Evolutionary conservation across 1,140 invertebrate species (phyloP).

Genomic region (Stegodyphus dumicola): DNA sequence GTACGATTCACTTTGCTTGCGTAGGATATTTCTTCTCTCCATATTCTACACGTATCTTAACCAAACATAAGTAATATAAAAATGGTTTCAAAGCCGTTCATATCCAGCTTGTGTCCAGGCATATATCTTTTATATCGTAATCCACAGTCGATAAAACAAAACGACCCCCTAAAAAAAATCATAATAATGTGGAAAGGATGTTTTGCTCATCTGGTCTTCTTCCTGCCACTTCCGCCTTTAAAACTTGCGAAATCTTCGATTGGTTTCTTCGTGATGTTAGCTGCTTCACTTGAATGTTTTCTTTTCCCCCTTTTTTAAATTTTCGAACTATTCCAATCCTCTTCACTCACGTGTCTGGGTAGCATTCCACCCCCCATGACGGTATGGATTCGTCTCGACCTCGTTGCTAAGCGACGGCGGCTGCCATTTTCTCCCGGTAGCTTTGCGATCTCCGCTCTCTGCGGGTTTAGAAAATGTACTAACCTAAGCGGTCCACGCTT

Average conservation of each 20-base stretch:
- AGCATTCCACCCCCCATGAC: neutral
- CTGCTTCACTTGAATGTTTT: no score
- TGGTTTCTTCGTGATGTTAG: no score
- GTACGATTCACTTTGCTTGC: no score
- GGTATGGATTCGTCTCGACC: conserved; percentile 27
- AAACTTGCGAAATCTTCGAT: no score
- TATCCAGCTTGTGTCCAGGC: no score
- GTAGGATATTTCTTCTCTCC: no score
- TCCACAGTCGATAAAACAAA: neutral
- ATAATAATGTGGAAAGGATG: no score
- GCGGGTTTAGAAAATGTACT: conserved; percentile 30
- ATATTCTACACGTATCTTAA: no score
- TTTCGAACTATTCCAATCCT: neutral
- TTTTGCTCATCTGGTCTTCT: no score
- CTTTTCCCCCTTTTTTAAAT: neutral
- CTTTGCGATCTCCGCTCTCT: conserved; percentile 15
- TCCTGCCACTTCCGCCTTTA: no score
- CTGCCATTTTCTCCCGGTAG: conserved; percentile 31
- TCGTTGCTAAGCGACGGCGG: conserved; percentile 39
- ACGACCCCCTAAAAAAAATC: neutral
- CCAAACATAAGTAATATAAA: no score
- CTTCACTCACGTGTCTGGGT: neutral
- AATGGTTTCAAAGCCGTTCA: no score
- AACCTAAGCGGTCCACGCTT: conserved; percentile 1
- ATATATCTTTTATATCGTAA: neutral